Evolutionary conservation across 2,888 invertebrate species (phyloP).

Genomic region (Timema cristinae): DNA sequence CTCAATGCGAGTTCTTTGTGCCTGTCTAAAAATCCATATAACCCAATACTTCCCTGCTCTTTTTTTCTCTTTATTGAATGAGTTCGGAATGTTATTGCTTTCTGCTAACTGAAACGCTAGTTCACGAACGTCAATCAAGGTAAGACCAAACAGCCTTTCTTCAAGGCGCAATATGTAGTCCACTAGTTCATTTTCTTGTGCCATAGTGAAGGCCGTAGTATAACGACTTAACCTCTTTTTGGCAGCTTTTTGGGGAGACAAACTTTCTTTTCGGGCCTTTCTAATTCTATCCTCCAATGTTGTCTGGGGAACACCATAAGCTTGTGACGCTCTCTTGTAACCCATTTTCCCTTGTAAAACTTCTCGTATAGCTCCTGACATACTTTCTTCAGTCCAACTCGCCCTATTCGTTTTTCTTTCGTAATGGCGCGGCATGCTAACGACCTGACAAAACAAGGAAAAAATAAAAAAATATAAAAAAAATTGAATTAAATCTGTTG

Average conservation of each 20-base stretch:
- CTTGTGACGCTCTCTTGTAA: conserved; percentile 10
- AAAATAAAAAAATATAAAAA: background rate
- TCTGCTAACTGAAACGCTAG: conserved; percentile 12
- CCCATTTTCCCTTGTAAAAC: conserved; percentile 9
- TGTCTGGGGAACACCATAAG: conserved; percentile 9
- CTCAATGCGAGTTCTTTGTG: conserved; percentile 7
- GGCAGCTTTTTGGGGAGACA: background rate
- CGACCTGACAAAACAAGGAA: background rate
- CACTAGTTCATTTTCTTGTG: conserved; percentile 7
- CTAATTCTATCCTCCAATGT: conserved; percentile 1
- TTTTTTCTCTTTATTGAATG: conserved; percentile 9
- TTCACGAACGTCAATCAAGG: conserved; percentile 12
- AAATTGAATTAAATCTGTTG: background rate
- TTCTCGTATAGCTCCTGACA: conserved; percentile 9
- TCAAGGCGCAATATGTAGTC: conserved; percentile 2
- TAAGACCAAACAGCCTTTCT: conserved; percentile 10
- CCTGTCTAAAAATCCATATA: conserved; percentile 6
- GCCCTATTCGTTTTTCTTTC: conserved; percentile 6
- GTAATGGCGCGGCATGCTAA: conserved; percentile 2
- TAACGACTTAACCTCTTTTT: conserved; percentile 5
- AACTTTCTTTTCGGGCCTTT: conserved; percentile 7
- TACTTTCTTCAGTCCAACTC: conserved; percentile 12
- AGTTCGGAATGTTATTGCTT: background rate
- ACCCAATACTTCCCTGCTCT: conserved; percentile 11
- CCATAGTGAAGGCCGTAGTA: conserved; percentile 3